Conservation (phyloP, 2,888 invertebrate genomes). For the Buathra laborator region DNA sequence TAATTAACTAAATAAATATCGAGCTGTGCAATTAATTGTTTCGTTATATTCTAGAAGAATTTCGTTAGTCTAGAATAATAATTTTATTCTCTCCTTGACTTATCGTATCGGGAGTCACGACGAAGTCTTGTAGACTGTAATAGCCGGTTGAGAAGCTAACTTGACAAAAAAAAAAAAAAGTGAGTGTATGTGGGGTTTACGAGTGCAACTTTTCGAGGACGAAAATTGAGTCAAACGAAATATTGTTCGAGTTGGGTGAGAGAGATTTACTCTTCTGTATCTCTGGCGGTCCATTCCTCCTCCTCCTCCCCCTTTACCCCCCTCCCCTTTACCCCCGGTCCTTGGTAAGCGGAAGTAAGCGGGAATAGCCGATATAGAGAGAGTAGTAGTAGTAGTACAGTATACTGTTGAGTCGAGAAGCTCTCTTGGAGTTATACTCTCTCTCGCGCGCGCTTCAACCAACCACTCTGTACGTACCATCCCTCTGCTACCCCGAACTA, state of each 20-base stretch:
- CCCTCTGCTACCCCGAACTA: slow-evolving; percentile 29
- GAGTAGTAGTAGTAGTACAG: slow-evolving; percentile 14
- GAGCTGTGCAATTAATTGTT: slow-evolving; percentile 59
- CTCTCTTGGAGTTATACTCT: slow-evolving; percentile 38
- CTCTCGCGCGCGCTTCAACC: slow-evolving; percentile 24
- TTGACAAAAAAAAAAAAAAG: background rate
- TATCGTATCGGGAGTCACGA: background rate
- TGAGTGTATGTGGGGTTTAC: slow-evolving; percentile 5
- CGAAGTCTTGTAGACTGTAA: background rate
- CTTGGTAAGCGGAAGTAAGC: slow-evolving; percentile 46
- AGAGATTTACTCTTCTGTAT: slow-evolving; percentile 10
- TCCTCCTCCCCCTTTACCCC: slow-evolving; percentile 65
- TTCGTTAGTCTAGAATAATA: background rate
- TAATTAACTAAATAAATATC: slow-evolving; percentile 19
- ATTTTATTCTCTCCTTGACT: background rate
- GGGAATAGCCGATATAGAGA: slow-evolving; percentile 18
- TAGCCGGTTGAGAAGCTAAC: background rate
- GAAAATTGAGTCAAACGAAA: slow-evolving; percentile 11
- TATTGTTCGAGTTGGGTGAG: slow-evolving; percentile 23
- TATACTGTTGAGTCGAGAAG: slow-evolving; percentile 46
- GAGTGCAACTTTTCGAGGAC: slow-evolving; percentile 15
- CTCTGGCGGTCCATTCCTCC: background rate
- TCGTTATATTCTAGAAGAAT: slow-evolving; percentile 32
- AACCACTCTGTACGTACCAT: slow-evolving; percentile 19
- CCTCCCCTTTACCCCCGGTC: slow-evolving; percentile 58